Conservation (phyloP, 1,140 invertebrate genomes). For the Cardiocondyla obscurior region DNA sequence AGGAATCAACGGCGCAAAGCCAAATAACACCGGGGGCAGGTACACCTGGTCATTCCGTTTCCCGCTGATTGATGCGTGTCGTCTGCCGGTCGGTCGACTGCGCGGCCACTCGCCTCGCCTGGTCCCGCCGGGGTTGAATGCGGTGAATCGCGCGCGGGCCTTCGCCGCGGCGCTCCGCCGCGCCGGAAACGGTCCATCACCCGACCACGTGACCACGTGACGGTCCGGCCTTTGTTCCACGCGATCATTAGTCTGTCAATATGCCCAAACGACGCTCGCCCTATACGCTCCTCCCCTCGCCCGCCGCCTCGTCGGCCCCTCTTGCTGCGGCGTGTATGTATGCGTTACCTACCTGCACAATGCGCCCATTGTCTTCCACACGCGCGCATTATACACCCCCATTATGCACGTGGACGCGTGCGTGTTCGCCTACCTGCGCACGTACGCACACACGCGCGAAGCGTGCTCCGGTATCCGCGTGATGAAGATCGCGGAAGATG, state of each 20-base stretch:
- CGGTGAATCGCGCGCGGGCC: constrained; percentile 74
- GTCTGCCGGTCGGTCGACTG: constrained; percentile 69
- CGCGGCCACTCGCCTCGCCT: constrained; percentile 54
- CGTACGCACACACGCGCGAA: constrained; percentile 24
- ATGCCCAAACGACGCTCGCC: constrained; percentile 82
- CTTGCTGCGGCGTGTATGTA: background rate
- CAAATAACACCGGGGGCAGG: constrained; percentile 56
- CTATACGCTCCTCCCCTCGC: constrained; percentile 66
- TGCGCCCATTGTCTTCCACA: constrained; percentile 82
- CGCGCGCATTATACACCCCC: constrained; percentile 81
- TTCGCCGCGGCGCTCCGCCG: constrained; percentile 74
- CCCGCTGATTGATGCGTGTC: constrained; percentile 79
- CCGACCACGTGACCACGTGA: constrained; percentile 82
- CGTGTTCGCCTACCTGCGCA: constrained; percentile 60
- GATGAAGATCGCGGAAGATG: constrained; percentile 26
- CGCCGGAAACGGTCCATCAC: constrained; percentile 83
- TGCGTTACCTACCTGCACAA: constrained; percentile 80
- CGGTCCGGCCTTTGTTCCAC: constrained; percentile 82
- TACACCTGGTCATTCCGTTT: constrained; percentile 67
- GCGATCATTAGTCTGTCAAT: constrained; percentile 84
- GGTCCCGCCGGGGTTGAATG: constrained; percentile 69
- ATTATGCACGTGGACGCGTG: constrained; percentile 79
- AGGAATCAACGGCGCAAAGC: constrained; percentile 37
- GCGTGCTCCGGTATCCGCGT: background rate
- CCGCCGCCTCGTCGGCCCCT: constrained; percentile 7